A percentile compares a stretch with the other conserved stretches of the same genome.
These are phyloP conservation scores for Spodoptera littoralis DNA, from an alignment of 2,888 invertebrate genomes.

Conservation along the genomic window DNA sequence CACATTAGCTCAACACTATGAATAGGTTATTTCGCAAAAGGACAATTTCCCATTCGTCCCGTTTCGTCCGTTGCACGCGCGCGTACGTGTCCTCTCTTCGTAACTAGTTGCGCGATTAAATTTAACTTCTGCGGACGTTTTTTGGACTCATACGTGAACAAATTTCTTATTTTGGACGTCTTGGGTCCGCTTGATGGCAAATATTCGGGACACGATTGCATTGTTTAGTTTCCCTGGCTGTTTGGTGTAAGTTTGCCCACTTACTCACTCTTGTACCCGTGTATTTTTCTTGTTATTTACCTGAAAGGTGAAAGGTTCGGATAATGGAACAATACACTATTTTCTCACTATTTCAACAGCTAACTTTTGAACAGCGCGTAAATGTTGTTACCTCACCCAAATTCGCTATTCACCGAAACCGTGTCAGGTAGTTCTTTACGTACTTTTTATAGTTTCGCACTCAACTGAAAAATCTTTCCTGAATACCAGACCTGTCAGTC, in stretches of 20 bases:
- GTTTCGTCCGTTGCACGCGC: constrained; percentile 50
- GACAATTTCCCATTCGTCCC: constrained; percentile 51
- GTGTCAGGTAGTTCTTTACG: too few species aligned
- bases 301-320: not conserved
- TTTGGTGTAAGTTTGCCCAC: constrained; percentile 50
- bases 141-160: constrained; percentile 56
- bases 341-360: too few species aligned
- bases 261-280: constrained; percentile 24
- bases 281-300: constrained; percentile 32
- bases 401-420: too few species aligned
- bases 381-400: too few species aligned
- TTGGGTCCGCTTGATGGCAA: constrained; percentile 29
- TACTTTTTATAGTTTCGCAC: too few species aligned
- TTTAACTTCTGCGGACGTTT: constrained; percentile 61
- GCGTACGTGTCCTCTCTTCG: constrained; percentile 52
- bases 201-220: constrained; percentile 48
- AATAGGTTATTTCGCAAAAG: constrained; percentile 56
- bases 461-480: too few species aligned
- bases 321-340: too few species aligned
- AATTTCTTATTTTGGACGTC: constrained; percentile 55
- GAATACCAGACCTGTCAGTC: too few species aligned
- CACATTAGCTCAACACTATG: constrained; percentile 51
- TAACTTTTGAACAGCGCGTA: too few species aligned
- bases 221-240: constrained; percentile 45
- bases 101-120: constrained; percentile 61